Percentiles rank a stretch among this genome's conserved stretches.
Conservation (phyloP, 2,113 vertebrate species). For the Phoxinus phoxinus region DNA sequence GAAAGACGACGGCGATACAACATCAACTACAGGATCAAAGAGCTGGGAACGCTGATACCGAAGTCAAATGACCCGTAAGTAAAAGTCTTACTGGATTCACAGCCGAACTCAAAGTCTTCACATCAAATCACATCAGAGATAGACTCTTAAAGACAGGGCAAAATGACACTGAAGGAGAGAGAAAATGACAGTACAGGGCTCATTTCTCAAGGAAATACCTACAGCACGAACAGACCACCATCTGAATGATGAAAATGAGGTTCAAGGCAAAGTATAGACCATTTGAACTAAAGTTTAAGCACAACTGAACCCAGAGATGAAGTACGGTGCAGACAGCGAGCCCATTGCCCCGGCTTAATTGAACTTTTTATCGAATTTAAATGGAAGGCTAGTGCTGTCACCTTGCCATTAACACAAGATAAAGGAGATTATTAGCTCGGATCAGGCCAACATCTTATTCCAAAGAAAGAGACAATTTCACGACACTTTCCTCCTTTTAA, state of each 20-base stretch:
- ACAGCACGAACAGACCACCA: conserved; percentile 53
- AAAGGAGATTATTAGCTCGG: conserved; percentile 76
- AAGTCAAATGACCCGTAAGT: conserved; percentile 98
- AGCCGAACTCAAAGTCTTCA: background rate
- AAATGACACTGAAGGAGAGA: conserved; percentile 11
- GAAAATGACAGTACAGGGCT: background rate
- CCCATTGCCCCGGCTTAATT: conserved; percentile 66
- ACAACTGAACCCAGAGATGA: conserved; percentile 64
- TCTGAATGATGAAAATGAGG: conserved; percentile 68
- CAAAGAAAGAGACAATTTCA: conserved; percentile 73
- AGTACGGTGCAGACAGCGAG: conserved; percentile 59
- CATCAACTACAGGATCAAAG: conserved; percentile 99
- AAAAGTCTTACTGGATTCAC: background rate
- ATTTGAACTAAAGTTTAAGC: conserved; percentile 71
- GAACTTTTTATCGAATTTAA: conserved; percentile 77
- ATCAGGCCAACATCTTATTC: conserved; percentile 72
- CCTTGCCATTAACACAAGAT: conserved; percentile 72
- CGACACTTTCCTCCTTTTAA: conserved; percentile 64
- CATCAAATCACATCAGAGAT: background rate
- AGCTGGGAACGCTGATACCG: conserved; percentile 97
- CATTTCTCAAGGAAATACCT: conserved; percentile 19
- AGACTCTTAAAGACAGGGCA: background rate
- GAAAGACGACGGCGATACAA: conserved; percentile 97
- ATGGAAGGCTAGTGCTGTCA: conserved; percentile 69
- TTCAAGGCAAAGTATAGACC: conserved; percentile 67